Conservation (phyloP, 2,113 vertebrate species). For the Ceyx margarethae region DNA sequence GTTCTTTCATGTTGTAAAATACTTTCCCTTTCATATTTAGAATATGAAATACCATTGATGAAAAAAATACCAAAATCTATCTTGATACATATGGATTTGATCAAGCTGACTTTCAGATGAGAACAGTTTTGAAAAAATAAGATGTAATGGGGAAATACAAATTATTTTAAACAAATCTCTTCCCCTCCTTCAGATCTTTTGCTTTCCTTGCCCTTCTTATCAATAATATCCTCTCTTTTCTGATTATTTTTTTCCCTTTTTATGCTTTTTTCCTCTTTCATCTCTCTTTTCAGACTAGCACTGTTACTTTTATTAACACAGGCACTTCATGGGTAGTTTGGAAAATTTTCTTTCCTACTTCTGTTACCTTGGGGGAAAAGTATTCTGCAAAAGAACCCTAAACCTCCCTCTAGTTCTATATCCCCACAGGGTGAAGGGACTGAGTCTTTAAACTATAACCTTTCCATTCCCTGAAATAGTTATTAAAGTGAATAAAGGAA, state of each 20-base stretch:
- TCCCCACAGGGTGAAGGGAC: neutral
- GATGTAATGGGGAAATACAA: neutral
- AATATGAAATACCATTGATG: neutral
- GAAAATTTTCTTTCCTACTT: neutral
- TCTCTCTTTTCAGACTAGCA: neutral
- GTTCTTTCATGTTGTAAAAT: neutral
- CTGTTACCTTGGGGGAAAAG: neutral
- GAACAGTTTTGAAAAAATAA: neutral
- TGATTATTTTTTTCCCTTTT: neutral
- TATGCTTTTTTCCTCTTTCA: neutral
- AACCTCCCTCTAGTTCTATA: neutral
- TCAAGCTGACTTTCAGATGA: neutral
- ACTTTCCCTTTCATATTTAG: neutral
- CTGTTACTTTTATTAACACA: neutral
- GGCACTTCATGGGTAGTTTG: neutral
- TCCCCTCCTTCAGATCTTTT: neutral
- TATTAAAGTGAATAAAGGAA: conserved; percentile 2
- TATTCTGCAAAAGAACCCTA: neutral
- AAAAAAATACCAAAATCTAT: neutral
- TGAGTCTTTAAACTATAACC: neutral
- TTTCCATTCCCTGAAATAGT: conserved; percentile 31
- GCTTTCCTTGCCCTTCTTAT: neutral
- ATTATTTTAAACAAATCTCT: neutral
- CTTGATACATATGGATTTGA: neutral
- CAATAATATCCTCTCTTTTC: neutral